phyloP scores from a whole-genome alignment of 2,113 vertebrate genomes.

The Laterallus jamaicensis region DNA sequence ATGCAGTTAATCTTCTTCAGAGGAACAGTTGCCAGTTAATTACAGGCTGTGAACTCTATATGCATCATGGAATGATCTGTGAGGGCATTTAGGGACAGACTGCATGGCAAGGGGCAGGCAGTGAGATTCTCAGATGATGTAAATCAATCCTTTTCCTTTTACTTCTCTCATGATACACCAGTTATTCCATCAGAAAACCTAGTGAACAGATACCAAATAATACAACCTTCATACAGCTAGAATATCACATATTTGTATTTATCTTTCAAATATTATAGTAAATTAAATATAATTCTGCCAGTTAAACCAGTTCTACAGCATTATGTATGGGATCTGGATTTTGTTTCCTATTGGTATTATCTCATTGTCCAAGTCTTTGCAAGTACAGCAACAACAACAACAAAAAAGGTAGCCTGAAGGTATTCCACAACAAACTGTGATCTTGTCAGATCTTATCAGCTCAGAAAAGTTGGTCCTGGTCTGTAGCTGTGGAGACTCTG shows the following conservation, averaged over 20 bases:
- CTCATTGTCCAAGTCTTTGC: neutral
- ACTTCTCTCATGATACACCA: neutral
- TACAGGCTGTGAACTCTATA: neutral
- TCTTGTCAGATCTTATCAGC: conserved; percentile 52
- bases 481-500: neutral
- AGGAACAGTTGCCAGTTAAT: neutral
- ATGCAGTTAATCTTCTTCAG: neutral
- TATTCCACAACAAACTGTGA: neutral
- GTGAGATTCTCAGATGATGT: neutral
- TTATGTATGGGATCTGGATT: neutral
- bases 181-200: neutral
- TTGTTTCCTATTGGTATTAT: neutral
- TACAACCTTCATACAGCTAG: neutral
- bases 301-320: neutral
- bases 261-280: neutral
- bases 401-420: neutral
- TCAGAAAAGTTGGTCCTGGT: neutral
- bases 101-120: neutral
- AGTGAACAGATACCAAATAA: neutral
- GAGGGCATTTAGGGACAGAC: neutral
- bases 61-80: neutral
- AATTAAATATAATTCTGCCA: neutral
- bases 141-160: neutral
- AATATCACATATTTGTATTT: neutral
- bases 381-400: neutral